These are phyloP conservation scores for Hipposideros armiger DNA, from an alignment of 2,113 vertebrate species.

Conservation along the genomic window DNA sequence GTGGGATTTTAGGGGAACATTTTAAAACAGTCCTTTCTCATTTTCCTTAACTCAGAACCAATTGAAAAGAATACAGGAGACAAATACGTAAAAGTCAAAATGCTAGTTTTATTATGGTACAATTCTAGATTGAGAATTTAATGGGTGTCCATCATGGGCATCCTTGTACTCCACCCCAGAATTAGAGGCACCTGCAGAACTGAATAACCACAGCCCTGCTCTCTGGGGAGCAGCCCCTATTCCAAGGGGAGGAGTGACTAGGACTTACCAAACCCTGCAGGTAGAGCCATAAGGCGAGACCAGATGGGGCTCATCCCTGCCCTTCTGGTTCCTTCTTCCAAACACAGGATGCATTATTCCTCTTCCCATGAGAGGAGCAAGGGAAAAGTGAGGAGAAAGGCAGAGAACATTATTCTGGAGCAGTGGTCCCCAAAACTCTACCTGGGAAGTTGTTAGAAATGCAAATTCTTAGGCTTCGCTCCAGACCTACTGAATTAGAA, in stretches of 20 bases:
- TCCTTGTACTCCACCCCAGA: background rate
- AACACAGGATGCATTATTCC: background rate
- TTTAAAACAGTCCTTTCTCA: slow-evolving; percentile 12
- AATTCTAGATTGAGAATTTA: background rate
- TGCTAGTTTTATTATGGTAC: background rate
- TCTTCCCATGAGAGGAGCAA: background rate
- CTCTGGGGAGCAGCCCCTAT: background rate
- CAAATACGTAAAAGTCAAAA: slow-evolving; percentile 2
- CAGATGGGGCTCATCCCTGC: background rate
- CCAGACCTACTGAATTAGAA: background rate
- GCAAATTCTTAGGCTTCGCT: background rate
- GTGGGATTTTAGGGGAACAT: background rate
- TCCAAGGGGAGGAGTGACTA: background rate
- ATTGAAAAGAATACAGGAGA: background rate
- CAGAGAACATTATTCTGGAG: background rate
- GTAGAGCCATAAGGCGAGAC: background rate
- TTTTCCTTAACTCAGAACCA: background rate
- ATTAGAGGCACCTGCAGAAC: background rate
- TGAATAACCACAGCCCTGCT: background rate
- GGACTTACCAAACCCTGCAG: background rate
- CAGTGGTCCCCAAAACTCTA: background rate
- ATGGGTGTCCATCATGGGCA: background rate
- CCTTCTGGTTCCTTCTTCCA: background rate
- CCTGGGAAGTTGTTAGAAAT: background rate
- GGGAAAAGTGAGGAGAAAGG: background rate